Evolutionary conservation across 1,140 invertebrate genomes (phyloP).

Genomic region (Saccostrea cuccullata): DNA sequence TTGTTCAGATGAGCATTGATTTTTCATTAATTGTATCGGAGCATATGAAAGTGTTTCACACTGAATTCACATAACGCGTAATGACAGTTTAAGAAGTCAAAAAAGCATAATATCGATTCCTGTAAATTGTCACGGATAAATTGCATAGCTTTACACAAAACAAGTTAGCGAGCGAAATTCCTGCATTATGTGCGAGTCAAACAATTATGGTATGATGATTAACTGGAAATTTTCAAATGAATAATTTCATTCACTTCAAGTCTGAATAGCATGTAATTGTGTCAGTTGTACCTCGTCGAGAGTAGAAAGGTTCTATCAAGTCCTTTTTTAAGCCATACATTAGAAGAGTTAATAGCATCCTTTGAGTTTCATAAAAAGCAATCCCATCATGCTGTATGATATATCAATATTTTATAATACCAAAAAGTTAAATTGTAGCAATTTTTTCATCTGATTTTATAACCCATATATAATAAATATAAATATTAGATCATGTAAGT

Average conservation of each 20-base stretch:
- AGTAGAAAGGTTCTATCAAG: background rate
- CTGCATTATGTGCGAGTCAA: background rate
- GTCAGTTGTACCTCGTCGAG: background rate
- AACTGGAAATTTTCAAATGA: background rate
- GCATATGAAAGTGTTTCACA: conserved; percentile 33
- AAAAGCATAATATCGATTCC: conserved; percentile 11
- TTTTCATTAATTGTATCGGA: conserved; percentile 21
- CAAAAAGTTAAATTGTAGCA: no score
- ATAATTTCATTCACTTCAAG: conserved; percentile 8
- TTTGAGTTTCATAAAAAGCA: no score
- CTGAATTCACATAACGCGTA: background rate
- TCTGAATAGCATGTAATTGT: background rate
- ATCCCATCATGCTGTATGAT: no score
- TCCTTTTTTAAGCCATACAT: background rate
- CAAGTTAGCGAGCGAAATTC: conserved; percentile 14
- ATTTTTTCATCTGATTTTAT: no score
- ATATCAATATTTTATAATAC: no score
- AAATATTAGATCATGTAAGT: no score
- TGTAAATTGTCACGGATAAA: conserved; percentile 30
- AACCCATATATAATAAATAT: no score
- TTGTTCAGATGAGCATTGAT: conserved; percentile 32
- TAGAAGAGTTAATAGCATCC: no score
- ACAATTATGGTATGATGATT: background rate
- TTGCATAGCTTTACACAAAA: conserved; percentile 30
- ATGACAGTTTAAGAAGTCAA: conserved; percentile 26